Evolutionary conservation across 2,888 invertebrate species (phyloP).

Genomic region (Acanthosoma haemorrhoidale): DNA sequence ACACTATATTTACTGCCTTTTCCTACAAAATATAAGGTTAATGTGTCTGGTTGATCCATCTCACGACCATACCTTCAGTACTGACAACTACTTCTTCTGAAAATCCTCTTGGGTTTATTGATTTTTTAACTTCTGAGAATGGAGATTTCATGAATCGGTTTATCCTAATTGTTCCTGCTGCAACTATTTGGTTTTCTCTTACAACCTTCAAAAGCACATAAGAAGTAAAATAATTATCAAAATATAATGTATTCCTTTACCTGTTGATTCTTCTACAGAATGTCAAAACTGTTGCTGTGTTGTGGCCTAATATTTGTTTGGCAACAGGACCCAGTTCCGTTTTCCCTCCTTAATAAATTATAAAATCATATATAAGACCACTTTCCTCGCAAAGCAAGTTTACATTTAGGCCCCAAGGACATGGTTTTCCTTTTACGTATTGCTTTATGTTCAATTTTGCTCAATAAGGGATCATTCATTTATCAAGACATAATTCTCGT

Average conservation of each 20-base stretch:
- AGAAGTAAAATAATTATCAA: background rate
- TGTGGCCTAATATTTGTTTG: constrained; percentile 19
- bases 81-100: constrained; percentile 41
- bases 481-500: no score
- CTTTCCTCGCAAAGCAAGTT: constrained; percentile 41
- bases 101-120: constrained; percentile 32
- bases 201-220: constrained; percentile 32
- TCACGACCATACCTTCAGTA: constrained; percentile 42
- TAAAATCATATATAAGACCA: constrained; percentile 42
- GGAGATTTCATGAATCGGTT: constrained; percentile 33
- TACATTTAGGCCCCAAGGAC: constrained; percentile 42
- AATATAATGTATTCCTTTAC: no score
- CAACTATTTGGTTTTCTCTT: constrained; percentile 30
- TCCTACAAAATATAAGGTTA: no score
- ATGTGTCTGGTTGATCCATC: no score
- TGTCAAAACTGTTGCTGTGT: no score
- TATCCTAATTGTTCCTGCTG: constrained; percentile 32
- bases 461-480: constrained; percentile 44
- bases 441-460: constrained; percentile 42
- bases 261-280: no score
- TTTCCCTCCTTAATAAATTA: constrained; percentile 42
- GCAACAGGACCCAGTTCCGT: constrained; percentile 38
- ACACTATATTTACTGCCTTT: no score
- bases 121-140: constrained; percentile 31
- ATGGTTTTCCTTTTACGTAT: constrained; percentile 43